Evolutionary conservation across 2,888 invertebrate species (phyloP), one percentile per base, ranked within the genome.

Genomic region (Gryllus longicercus): DNA sequence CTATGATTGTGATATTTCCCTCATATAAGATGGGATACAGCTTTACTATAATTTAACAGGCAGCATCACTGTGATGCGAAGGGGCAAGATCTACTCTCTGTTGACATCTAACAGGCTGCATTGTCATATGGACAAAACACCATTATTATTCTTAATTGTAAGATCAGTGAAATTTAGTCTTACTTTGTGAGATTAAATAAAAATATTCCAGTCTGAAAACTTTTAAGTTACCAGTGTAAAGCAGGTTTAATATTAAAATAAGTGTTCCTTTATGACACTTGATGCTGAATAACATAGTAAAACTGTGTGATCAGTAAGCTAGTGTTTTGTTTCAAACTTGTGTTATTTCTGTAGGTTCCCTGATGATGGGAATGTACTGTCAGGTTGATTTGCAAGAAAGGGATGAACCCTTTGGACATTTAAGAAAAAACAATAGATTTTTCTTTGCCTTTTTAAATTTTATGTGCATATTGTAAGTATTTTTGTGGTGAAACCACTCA

Each of bases 211-310:
- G 80, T 80, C 78, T 77, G 21, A 76, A 51, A 75, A 80, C 23
- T 49, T 79, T 79, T 77, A 80, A 82, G 82, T 82, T 82, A 82
- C 82, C 82, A 82, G 80, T 81, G 81, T 80, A 74, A 81, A 25
- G 78, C 79, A 80, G 79, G 75, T 81, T 38, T 82, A 80, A 78
- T 82, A 82, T 74, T 78, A 75, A 78, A 74, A 74, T 80, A 80
- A 78, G 81, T 82, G 82, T 82, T 82, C 82, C 82, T 82, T 82
- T 81, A 79, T 75, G 77, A 76, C 75, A 23, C 78, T 50, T 51
- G 75, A 77, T 74, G 74, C 77, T 77, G 51, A 51, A 79, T 78
- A 51, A 49, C 75, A 77, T 74, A 74, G 18, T 81, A 75, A 77
- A 74, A 81, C 50, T 81, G 79, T 78, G 78, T 80, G 75, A 76